Percentiles rank a stretch among this genome's conserved stretches.
Evolutionary conservation across 2,888 invertebrate genomes (phyloP).

Genomic region (Abscondita cerata): DNA sequence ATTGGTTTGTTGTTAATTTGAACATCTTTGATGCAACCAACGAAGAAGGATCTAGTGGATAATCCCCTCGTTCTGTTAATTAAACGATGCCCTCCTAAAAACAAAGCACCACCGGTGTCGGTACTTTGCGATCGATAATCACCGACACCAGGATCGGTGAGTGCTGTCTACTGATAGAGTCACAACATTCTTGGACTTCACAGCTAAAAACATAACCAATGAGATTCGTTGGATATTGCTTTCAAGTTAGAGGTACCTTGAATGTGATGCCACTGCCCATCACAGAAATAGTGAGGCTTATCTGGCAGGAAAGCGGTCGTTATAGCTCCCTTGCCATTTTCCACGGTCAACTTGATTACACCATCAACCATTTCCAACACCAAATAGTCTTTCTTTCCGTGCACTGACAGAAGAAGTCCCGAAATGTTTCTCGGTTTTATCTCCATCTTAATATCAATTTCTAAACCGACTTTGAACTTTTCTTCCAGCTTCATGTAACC

Average conservation of each 20-base stretch:
- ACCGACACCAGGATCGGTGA: constrained; percentile 75
- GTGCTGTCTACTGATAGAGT: constrained; percentile 86
- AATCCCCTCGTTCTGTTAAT: constrained; percentile 67
- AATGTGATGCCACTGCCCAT: constrained; percentile 95
- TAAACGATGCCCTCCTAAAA: constrained; percentile 86
- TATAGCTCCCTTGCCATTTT: constrained; percentile 83
- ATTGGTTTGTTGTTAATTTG: constrained; percentile 65
- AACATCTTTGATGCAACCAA: constrained; percentile 81
- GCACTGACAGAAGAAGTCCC: constrained; percentile 86
- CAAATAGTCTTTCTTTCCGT: constrained; percentile 83
- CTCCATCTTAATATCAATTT: constrained; percentile 81
- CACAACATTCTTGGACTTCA: constrained; percentile 90
- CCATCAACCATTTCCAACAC: constrained; percentile 89
- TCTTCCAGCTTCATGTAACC: constrained; percentile 77
- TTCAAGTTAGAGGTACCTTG: no score
- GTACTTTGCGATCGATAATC: constrained; percentile 67
- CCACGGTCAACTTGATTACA: constrained; percentile 80
- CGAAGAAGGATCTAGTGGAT: constrained; percentile 73
- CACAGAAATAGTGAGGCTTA: constrained; percentile 78
- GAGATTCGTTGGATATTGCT: no score
- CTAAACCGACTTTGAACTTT: constrained; percentile 78
- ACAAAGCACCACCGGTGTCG: constrained; percentile 84
- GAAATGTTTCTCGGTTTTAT: constrained; percentile 85
- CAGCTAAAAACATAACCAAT: no score
- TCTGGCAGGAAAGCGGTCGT: constrained; percentile 74